These are phyloP conservation scores for Rhopalosiphum nymphaeae DNA, from an alignment of 2,888 invertebrate species.

Conservation along the genomic window DNA sequence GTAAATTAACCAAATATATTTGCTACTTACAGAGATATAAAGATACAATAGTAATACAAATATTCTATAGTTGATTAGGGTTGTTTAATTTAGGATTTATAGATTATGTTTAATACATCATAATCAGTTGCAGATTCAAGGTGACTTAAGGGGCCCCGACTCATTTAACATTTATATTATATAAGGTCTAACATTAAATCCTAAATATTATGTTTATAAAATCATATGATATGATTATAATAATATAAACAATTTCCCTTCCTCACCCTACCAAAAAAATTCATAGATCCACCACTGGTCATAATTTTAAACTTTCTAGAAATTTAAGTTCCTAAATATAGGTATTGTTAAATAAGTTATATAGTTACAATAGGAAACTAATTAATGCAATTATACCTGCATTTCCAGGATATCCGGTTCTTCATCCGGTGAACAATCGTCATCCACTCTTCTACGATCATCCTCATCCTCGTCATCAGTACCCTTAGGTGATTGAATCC, in stretches of 20 bases:
- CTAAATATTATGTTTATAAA: no score
- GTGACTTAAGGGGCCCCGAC: no score
- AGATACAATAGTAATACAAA: background rate
- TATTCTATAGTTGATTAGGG: background rate
- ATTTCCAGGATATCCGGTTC: slow-evolving; percentile 63
- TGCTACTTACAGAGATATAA: background rate
- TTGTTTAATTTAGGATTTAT: background rate
- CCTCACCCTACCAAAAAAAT: no score
- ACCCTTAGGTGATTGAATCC: slow-evolving; percentile 53
- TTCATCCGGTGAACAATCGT: slow-evolving; percentile 59
- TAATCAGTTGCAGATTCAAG: background rate
- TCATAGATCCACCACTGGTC: no score
- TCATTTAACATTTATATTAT: no score
- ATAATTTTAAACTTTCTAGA: background rate
- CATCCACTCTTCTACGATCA: slow-evolving; percentile 48
- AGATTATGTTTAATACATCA: no score
- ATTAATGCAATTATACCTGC: slow-evolving; percentile 50
- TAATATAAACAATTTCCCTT: no score
- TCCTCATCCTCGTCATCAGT: slow-evolving; percentile 58
- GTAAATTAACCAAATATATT: background rate
- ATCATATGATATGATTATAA: no score
- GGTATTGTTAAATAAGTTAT: background rate
- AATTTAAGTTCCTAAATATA: background rate
- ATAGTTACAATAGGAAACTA: background rate
- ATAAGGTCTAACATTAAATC: no score